Evolutionary conservation across 2,888 invertebrate species (phyloP).

Genomic region (Allophyes oxyacanthae): DNA sequence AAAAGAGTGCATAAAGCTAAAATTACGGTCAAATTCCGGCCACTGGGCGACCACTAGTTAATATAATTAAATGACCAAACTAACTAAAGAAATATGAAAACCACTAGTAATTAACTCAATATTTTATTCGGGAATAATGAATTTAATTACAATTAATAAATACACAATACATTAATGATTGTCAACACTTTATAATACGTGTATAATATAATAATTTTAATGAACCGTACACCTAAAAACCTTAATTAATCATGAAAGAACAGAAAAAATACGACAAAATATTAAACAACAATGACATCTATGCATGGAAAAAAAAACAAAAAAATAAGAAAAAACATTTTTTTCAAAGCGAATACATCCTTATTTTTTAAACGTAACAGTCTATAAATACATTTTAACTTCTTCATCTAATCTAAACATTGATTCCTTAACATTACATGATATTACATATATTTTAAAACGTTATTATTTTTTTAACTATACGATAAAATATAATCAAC

Average conservation of each 20-base stretch:
- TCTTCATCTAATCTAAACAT: slow-evolving; percentile 79
- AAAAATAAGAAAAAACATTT: slow-evolving; percentile 18
- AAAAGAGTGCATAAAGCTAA: no score
- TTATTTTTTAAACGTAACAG: slow-evolving; percentile 66
- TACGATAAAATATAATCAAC: slow-evolving; percentile 84
- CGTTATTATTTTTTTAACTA: slow-evolving; percentile 76
- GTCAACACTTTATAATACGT: slow-evolving; percentile 82
- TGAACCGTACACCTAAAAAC: slow-evolving; percentile 58
- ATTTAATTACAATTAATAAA: slow-evolving; percentile 78
- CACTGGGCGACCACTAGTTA: no score
- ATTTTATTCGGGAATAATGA: slow-evolving; percentile 87
- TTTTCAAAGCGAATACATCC: slow-evolving; percentile 55
- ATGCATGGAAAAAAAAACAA: slow-evolving; percentile 32
- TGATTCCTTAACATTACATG: slow-evolving; percentile 78
- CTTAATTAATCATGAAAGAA: slow-evolving; percentile 46
- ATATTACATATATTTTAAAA: slow-evolving; percentile 83
- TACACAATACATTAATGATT: slow-evolving; percentile 81
- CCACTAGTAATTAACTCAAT: slow-evolving; percentile 77
- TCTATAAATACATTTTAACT: slow-evolving; percentile 79
- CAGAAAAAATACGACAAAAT: slow-evolving; percentile 30
- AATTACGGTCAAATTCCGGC: no score
- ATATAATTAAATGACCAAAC: no score
- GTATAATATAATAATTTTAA: slow-evolving; percentile 70
- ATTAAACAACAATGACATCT: slow-evolving; percentile 49
- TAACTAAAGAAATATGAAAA: slow-evolving; percentile 3